Evolutionary conservation across 2,888 invertebrate genomes (phyloP).

Genomic region (Anodontia alba): DNA sequence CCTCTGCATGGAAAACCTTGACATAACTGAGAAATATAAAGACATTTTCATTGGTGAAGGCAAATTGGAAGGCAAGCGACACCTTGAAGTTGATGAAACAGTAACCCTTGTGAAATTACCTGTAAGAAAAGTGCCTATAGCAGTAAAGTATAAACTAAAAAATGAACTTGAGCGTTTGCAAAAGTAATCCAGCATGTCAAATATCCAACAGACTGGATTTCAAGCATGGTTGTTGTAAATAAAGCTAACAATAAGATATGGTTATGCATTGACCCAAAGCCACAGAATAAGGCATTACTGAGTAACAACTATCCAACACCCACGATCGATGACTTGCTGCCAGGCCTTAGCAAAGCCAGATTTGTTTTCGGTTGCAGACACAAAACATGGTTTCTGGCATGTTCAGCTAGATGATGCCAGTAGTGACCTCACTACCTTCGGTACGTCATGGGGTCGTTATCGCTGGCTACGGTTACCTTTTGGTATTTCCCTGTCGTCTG

Average conservation of each 20-base stretch:
- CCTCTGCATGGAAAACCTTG: too few species aligned
- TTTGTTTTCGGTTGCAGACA: neutral
- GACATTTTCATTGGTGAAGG: constrained; percentile 48
- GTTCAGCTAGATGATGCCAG: constrained; percentile 54
- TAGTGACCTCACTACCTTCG: constrained; percentile 58
- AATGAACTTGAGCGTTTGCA: constrained; percentile 37
- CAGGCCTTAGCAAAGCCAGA: constrained; percentile 24
- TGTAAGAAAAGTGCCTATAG: constrained; percentile 39
- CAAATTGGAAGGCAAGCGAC: constrained; percentile 37
- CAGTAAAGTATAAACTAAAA: constrained; percentile 33
- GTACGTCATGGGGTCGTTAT: constrained; percentile 61
- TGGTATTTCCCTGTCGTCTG: constrained; percentile 56
- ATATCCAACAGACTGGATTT: too few species aligned
- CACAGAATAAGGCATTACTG: constrained; percentile 40
- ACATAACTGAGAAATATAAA: constrained; percentile 18
- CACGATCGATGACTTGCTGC: constrained; percentile 25
- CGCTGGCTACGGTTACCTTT: constrained; percentile 61
- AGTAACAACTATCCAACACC: constrained; percentile 30
- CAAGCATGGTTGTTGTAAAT: too few species aligned
- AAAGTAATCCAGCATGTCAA: constrained; percentile 26
- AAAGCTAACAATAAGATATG: constrained; percentile 34
- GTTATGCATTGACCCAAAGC: constrained; percentile 53
- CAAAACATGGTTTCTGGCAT: constrained; percentile 59
- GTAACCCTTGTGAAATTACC: constrained; percentile 44
- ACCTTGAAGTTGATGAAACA: constrained; percentile 37